Evolutionary conservation across 2,888 invertebrate species (phyloP).

Genomic region (Tetragnatha montana): DNA sequence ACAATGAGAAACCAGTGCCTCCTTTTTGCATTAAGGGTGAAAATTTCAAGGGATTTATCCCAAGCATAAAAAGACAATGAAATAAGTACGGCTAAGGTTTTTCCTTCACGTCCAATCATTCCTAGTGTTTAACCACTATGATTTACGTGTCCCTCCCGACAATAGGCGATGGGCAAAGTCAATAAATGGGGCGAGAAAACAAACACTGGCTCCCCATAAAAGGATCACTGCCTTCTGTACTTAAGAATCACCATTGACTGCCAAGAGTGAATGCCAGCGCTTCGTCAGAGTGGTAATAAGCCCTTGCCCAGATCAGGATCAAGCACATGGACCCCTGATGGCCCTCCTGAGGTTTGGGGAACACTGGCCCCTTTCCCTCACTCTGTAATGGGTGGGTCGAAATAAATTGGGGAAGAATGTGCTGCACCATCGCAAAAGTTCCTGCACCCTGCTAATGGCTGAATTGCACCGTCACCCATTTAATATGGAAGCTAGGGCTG

Average conservation of each 20-base stretch:
- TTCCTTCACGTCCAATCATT: too few relatives aligned
- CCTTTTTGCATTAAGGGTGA: too few relatives aligned
- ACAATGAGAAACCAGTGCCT: too few relatives aligned
- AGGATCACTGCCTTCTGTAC: neutral
- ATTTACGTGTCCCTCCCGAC: too few relatives aligned
- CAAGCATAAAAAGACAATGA: too few relatives aligned
- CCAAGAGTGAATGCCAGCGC: neutral
- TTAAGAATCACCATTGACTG: slow-evolving; percentile 10
- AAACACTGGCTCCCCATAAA: neutral
- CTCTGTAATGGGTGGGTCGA: slow-evolving; percentile 19
- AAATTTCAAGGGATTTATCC: too few relatives aligned
- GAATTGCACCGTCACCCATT: slow-evolving; percentile 1
- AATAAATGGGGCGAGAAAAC: neutral
- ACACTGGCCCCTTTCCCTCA: slow-evolving; percentile 18
- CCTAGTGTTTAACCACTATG: too few relatives aligned
- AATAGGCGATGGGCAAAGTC: too few relatives aligned
- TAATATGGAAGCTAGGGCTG: neutral
- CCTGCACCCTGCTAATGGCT: neutral
- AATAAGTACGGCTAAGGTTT: too few relatives aligned
- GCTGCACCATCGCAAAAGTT: slow-evolving; percentile 10
- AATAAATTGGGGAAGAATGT: slow-evolving; percentile 15
- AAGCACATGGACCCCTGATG: slow-evolving; percentile 23
- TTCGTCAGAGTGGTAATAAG: slow-evolving; percentile 32
- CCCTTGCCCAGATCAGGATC: slow-evolving; percentile 22
- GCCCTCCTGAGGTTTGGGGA: slow-evolving; percentile 24